Evolutionary conservation across 2,113 vertebrate species (phyloP), one percentile per base, ranked within the genome.

Genomic region (Mirounga angustirostris): DNA sequence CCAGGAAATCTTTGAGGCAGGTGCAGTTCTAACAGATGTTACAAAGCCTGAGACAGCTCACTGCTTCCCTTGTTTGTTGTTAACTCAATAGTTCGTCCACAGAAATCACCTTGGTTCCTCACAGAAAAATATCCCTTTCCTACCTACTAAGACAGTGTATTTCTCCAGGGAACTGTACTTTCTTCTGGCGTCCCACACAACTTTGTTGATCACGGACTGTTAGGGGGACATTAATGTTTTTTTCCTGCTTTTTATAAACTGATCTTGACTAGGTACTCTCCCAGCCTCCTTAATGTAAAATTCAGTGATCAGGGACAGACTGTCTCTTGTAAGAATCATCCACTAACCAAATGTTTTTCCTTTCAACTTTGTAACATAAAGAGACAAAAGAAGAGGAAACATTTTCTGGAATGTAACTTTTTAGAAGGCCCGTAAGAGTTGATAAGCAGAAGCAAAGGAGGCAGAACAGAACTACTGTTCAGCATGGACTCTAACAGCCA

Each of bases 1-100:
- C 96, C 97, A 96, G 96, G 92, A 97, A 89, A 96, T 94, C 82
- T 91, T 58, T 54, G 69, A 13, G 36, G 97, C 97, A 97, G 97
- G 97, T 97, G 96, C 73, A 86, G 92, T 73, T 88, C 46, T 52
- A 96, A 50, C 92, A 95, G 95, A 96, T 97, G 83, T 87, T 71
- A 74, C 61, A 59, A 81, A 88, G 80, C 50, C 76, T 0, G 19
- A 67, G 92, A 95, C 94, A 82, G 63, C 84, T 81, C 88, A 43
- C 65, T 56, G 63, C 69, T 98, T 98, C 97, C 96, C 83, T 73
- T 88, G 15, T 96, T 96, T 95, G 90, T 97, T 91, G 56, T 92
- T 58, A 95, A 91, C 33, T 50, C 67, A 94, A 50, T 67, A 40
- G 81, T 28, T 90, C 63, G 12, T 87, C 21, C 26, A 19, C 76